Percentiles rank a stretch among this genome's conserved stretches.
Conservation (phyloP, 2,888 invertebrate species). For the Bombylius major region DNA sequence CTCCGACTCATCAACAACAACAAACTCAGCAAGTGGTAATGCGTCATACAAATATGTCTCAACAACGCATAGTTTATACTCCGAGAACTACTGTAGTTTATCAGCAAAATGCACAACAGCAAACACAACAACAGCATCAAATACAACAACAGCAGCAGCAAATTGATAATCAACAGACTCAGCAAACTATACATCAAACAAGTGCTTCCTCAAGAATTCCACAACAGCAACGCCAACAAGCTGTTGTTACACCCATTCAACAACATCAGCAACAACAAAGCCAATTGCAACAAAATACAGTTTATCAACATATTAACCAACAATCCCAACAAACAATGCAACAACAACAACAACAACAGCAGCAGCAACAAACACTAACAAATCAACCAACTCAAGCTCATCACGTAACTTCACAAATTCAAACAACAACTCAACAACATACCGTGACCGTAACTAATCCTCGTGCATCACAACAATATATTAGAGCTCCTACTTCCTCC, state of each 20-base stretch:
- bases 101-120: background rate
- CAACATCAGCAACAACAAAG: conserved; percentile 16
- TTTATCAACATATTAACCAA: conserved; percentile 7
- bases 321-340: conserved; percentile 9
- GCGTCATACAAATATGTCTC: conserved; percentile 17
- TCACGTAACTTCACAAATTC: background rate
- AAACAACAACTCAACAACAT: conserved; percentile 9
- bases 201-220: background rate
- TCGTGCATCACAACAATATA: background rate
- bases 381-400: conserved; percentile 11
- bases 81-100: conserved; percentile 7
- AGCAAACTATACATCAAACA: background rate
- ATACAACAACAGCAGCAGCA: conserved; percentile 25
- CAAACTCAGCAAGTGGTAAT: conserved; percentile 27
- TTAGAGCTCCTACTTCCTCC: background rate
- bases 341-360: conserved; percentile 14
- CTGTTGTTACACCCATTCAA: background rate
- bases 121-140: conserved; percentile 21
- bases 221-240: conserved; percentile 14
- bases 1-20: conserved; percentile 19
- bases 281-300: conserved; percentile 14
- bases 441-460: conserved; percentile 4
- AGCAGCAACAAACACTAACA: conserved; percentile 14
- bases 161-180: conserved; percentile 13
- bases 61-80: conserved; percentile 25